phyloP scores from a whole-genome alignment of 2,888 invertebrate genomes.

The Branchipolynoe longqiensis region DNA sequence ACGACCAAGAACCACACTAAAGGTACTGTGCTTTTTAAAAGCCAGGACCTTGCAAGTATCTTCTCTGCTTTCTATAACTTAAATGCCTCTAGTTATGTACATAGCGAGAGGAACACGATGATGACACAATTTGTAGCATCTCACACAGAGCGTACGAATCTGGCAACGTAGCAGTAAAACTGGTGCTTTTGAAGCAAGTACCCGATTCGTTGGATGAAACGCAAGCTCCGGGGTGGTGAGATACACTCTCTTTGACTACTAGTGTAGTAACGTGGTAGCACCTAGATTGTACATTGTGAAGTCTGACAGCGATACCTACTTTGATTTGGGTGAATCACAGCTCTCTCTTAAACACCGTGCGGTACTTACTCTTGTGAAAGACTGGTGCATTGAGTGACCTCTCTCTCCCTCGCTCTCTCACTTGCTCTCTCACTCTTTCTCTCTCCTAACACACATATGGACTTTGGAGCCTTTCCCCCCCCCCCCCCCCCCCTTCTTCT shows the following conservation, averaged over 20 bases:
- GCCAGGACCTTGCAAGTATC: slow-evolving; percentile 1
- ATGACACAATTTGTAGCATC: slow-evolving; percentile 30
- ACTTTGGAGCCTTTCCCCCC: no score
- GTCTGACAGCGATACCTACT: slow-evolving; percentile 43
- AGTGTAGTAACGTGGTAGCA: slow-evolving; percentile 44
- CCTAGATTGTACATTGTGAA: slow-evolving; percentile 49
- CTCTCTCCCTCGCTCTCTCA: no score
- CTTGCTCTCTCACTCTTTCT: no score
- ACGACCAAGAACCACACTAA: slow-evolving; percentile 10
- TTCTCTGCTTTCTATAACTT: not conserved
- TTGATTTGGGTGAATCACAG: slow-evolving; percentile 49
- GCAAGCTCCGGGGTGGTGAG: slow-evolving; percentile 3
- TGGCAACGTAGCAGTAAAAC: not conserved
- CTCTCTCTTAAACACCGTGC: slow-evolving; percentile 50
- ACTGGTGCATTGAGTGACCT: slow-evolving; percentile 35
- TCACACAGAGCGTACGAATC: slow-evolving; percentile 28
- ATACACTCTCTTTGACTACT: slow-evolving; percentile 18
- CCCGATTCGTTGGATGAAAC: not conserved
- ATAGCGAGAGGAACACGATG: not conserved
- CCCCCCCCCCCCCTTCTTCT: no score
- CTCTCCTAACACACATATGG: no score
- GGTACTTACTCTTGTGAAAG: slow-evolving; percentile 48
- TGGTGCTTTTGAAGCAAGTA: slow-evolving; percentile 44
- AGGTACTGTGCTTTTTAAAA: slow-evolving; percentile 30
- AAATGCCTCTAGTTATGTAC: not conserved